A percentile compares a stretch with the other conserved stretches of the same genome.
These are phyloP conservation scores for Papilio polytes DNA, from an alignment of 1,140 invertebrate species.

Conservation along the genomic window DNA sequence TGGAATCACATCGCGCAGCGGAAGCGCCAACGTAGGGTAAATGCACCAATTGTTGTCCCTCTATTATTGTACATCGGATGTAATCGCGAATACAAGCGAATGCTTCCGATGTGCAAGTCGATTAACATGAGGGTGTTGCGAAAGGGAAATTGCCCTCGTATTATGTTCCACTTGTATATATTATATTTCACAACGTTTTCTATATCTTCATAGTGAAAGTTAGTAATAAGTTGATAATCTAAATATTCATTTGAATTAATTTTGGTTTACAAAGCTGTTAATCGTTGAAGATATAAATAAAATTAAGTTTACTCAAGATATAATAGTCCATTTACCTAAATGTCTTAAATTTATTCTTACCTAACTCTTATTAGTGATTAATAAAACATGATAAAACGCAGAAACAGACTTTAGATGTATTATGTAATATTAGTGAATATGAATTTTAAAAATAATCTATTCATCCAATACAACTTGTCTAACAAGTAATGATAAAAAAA, in stretches of 20 bases:
- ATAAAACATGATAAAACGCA: background rate
- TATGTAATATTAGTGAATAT: background rate
- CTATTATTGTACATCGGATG: slow-evolving; percentile 44
- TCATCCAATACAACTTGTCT: background rate
- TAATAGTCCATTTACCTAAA: background rate
- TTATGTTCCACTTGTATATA: slow-evolving; percentile 42
- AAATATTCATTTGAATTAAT: background rate
- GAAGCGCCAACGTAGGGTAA: slow-evolving; percentile 26
- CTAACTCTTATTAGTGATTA: background rate
- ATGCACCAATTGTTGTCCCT: slow-evolving; percentile 44
- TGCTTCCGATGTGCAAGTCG: slow-evolving; percentile 47
- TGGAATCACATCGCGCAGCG: slow-evolving; percentile 21
- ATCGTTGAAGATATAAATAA: background rate
- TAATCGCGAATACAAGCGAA: slow-evolving; percentile 47
- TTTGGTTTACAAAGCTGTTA: background rate
- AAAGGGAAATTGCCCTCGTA: slow-evolving; percentile 58
- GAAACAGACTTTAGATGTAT: background rate
- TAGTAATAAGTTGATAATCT: background rate
- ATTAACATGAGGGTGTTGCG: slow-evolving; percentile 52
- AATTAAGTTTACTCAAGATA: background rate
- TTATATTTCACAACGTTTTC: slow-evolving; percentile 17
- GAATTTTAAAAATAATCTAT: background rate
- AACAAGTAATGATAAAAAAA: background rate
- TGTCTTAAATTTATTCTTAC: background rate
- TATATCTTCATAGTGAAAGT: slow-evolving; percentile 30